phyloP scores from a whole-genome alignment of 2,113 vertebrate species.

The Embiotoca jacksoni region DNA sequence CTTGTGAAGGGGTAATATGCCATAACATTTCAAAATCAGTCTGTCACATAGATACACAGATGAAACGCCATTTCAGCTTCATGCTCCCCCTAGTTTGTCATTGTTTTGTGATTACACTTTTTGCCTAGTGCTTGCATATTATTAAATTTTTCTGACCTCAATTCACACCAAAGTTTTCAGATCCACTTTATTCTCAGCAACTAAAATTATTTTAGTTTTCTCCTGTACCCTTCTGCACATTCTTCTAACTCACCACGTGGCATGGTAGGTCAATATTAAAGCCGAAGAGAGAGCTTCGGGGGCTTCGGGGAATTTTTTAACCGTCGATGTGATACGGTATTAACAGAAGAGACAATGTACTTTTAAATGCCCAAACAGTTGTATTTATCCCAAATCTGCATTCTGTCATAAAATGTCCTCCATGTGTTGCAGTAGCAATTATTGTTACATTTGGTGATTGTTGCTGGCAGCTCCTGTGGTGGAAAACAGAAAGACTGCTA shows the following conservation, averaged over 20 bases:
- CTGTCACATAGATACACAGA: neutral
- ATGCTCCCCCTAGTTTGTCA: neutral
- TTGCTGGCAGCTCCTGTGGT: neutral
- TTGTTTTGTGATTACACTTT: neutral
- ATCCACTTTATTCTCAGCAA: conserved; percentile 31
- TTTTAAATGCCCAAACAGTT: neutral
- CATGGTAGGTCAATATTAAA: no score
- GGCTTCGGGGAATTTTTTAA: no score
- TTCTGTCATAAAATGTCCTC: no score
- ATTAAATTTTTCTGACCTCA: neutral
- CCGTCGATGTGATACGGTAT: neutral
- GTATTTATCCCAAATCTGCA: no score
- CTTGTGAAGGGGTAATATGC: conserved; percentile 16
- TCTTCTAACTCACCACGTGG: no score
- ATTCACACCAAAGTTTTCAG: conserved; percentile 13
- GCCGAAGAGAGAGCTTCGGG: no score
- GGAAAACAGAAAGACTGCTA: neutral
- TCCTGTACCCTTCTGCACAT: no score
- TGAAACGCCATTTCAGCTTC: conserved; percentile 3
- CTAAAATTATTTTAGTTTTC: neutral
- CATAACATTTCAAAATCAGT: conserved; percentile 39
- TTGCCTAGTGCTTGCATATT: conserved; percentile 5
- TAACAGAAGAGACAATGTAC: neutral
- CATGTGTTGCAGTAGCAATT: conserved; percentile 6
- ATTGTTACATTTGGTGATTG: neutral